These are phyloP conservation scores for Leucania comma DNA, from an alignment of 2,888 invertebrate species.

Conservation along the genomic window DNA sequence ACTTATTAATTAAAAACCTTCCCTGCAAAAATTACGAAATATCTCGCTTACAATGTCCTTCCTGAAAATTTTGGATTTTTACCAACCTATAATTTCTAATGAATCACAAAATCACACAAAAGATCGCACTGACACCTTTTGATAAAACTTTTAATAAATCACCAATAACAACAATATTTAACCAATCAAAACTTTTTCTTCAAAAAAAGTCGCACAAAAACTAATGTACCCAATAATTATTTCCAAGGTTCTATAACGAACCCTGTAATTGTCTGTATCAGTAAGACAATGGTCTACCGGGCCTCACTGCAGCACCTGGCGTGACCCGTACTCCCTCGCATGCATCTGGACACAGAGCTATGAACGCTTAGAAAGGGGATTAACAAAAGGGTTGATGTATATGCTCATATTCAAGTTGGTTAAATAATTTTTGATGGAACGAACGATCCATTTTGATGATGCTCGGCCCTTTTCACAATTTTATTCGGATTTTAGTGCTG, in stretches of 20 bases:
- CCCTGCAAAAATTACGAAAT: too few species aligned
- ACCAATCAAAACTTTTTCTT: background rate
- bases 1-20: too few species aligned
- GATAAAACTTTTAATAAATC: constrained; percentile 22
- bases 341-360: constrained; percentile 64
- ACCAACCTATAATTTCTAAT: background rate
- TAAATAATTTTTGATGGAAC: background rate
- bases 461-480: too few species aligned
- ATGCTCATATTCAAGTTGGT: too few species aligned
- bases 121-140: background rate
- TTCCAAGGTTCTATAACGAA: constrained; percentile 59
- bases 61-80: too few species aligned
- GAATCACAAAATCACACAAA: background rate
- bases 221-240: constrained; percentile 19
- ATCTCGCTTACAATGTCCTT: too few species aligned
- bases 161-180: background rate
- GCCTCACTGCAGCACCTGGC: constrained; percentile 64
- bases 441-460: background rate
- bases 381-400: background rate
- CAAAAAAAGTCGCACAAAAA: constrained; percentile 11
- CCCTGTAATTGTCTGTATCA: constrained; percentile 79
- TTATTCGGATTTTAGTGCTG: background rate
- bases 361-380: constrained; percentile 58
- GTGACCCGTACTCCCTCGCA: constrained; percentile 61
- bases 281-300: constrained; percentile 79